These are phyloP conservation scores for Trachelipus rathkii DNA, from an alignment of 1,140 invertebrate species.

Conservation along the genomic window DNA sequence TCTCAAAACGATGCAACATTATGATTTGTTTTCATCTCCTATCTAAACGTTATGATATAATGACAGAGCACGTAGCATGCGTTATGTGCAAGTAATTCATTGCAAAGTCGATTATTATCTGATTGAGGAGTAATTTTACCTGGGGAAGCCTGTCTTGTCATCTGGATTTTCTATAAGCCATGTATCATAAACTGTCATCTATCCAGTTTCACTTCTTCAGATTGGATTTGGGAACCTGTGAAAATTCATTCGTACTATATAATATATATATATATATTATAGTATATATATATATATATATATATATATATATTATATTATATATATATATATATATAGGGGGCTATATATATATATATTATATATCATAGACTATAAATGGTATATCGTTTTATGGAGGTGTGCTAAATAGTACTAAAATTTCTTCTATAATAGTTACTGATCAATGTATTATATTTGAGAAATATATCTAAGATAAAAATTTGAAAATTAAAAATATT, in stretches of 20 bases:
- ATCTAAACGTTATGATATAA: background rate
- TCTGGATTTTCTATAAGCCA: constrained; percentile 35
- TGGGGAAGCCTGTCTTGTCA: constrained; percentile 17
- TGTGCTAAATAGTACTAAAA: too few species aligned
- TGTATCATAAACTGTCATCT: constrained; percentile 44
- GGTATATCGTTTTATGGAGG: too few species aligned
- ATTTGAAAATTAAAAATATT: too few species aligned
- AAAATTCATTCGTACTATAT: background rate
- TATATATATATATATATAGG: constrained; percentile 7
- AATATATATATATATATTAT: background rate
- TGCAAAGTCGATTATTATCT: background rate
- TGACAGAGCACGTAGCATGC: background rate
- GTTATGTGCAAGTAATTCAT: background rate
- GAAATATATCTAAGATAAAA: too few species aligned
- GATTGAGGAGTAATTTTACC: background rate
- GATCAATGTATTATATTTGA: too few species aligned
- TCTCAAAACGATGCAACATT: too few species aligned
- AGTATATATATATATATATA: constrained; percentile 16
- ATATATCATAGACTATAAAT: too few species aligned
- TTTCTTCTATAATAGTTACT: too few species aligned
- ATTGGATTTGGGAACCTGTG: constrained; percentile 41
- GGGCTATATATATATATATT: background rate
- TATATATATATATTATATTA: constrained; percentile 12
- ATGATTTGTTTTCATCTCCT: background rate
- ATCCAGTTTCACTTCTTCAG: constrained; percentile 34